Conservation (phyloP, 2,888 invertebrate genomes). For the Pammene fasciana region DNA sequence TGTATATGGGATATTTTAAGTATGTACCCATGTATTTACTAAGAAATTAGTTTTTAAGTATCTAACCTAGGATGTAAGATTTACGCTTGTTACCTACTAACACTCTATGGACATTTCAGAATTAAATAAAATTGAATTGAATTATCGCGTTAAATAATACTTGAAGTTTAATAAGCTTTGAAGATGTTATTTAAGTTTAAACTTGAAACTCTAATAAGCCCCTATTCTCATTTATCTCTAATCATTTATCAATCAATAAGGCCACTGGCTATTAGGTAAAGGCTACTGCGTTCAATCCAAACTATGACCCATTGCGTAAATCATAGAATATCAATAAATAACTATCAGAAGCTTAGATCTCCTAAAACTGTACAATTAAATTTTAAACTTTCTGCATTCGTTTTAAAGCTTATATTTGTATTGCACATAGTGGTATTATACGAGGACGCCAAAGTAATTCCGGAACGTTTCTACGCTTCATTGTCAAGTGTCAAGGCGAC, state of each 20-base stretch:
- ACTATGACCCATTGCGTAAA: slow-evolving; percentile 30
- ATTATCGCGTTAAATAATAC: no score
- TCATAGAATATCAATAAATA: slow-evolving; percentile 9
- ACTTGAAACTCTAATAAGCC: slow-evolving; percentile 14
- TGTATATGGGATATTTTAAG: no score
- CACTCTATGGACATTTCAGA: no score
- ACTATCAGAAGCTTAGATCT: background rate
- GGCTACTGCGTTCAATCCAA: slow-evolving; percentile 30
- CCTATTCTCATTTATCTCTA: slow-evolving; percentile 12
- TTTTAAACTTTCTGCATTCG: background rate
- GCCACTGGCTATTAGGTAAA: slow-evolving; percentile 35
- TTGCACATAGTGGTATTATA: background rate
- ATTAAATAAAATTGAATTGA: no score
- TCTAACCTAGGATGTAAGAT: no score
- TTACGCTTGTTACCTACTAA: no score
- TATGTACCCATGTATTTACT: no score
- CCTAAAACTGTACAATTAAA: background rate
- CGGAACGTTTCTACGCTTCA: slow-evolving; percentile 24
- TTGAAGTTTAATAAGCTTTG: no score
- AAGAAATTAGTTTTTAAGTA: no score
- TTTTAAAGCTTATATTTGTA: slow-evolving; percentile 1
- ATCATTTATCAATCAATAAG: slow-evolving; percentile 35
- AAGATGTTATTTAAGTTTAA: background rate
- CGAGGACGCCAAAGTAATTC: background rate
- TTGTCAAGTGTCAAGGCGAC: slow-evolving; percentile 39